Percentiles rank a stretch among this genome's conserved stretches.
These are phyloP conservation scores for Colaptes auratus DNA, from an alignment of 2,113 vertebrate genomes.

Conservation along the genomic window DNA sequence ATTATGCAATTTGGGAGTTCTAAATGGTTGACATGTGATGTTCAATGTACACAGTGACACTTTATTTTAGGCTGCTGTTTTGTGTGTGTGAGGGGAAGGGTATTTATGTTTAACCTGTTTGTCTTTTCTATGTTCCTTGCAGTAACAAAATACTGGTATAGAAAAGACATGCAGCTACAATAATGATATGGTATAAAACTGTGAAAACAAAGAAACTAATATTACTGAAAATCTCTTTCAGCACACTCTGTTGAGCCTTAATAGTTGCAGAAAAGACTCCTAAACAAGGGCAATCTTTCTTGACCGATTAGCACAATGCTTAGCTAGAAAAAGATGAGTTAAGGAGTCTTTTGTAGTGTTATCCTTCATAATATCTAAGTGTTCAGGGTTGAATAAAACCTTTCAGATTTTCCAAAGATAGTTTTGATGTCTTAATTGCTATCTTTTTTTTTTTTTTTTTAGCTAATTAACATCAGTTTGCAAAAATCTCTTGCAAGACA, in stretches of 20 bases:
- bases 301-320: background rate
- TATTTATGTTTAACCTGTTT: background rate
- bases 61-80: background rate
- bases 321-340: constrained; percentile 4
- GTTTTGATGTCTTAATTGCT: constrained; percentile 65
- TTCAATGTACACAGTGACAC: background rate
- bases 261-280: background rate
- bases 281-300: background rate
- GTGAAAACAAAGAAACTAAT: background rate
- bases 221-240: background rate
- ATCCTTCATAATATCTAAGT: constrained; percentile 22
- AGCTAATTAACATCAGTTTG: constrained; percentile 68
- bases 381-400: background rate
- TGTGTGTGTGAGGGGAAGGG: background rate
- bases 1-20: background rate
- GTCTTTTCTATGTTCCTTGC: background rate
- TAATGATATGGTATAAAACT: background rate
- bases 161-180: background rate
- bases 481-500: constrained; percentile 58
- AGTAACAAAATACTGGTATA: background rate
- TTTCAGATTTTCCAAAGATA: constrained; percentile 51
- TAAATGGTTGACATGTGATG: background rate
- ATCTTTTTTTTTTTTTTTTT: background rate
- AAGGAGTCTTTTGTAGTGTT: background rate
- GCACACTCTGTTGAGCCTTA: background rate